phyloP scores from a whole-genome alignment of 2,797 vertebrate species.

The Pangasius larnaudii region DNA sequence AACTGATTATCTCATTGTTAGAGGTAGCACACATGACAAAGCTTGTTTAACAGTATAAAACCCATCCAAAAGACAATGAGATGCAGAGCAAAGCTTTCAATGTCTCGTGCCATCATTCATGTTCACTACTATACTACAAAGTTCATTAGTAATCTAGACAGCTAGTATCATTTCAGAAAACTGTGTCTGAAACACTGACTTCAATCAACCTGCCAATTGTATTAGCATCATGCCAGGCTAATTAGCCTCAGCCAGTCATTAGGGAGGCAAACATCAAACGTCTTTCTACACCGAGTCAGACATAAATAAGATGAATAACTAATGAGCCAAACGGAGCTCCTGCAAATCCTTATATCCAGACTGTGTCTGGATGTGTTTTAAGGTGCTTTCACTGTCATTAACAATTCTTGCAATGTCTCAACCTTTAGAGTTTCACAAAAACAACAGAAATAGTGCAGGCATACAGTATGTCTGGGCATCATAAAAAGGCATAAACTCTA shows the following conservation, averaged over 20 bases:
- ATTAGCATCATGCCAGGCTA: conserved; percentile 52
- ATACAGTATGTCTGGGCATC: neutral
- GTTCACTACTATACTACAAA: conserved; percentile 14
- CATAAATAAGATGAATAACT: conserved; percentile 70
- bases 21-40: neutral
- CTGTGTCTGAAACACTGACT: conserved; percentile 56
- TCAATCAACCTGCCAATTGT: conserved; percentile 63
- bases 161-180: conserved; percentile 12
- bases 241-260: conserved; percentile 70
- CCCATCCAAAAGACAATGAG: neutral
- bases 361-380: conserved; percentile 18
- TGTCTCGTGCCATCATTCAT: conserved; percentile 7
- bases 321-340: conserved; percentile 66
- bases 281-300: conserved; percentile 64
- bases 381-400: neutral
- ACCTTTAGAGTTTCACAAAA: neutral
- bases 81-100: neutral
- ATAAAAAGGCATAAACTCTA: neutral
- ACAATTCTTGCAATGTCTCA: neutral
- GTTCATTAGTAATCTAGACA: conserved; percentile 13
- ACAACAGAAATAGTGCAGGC: neutral
- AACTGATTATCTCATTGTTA: neutral
- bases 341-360: conserved; percentile 40
- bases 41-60: neutral
- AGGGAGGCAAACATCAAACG: conserved; percentile 63